Conservation (phyloP, 2,888 invertebrate species). For the Heteromyza rotundicornis region DNA sequence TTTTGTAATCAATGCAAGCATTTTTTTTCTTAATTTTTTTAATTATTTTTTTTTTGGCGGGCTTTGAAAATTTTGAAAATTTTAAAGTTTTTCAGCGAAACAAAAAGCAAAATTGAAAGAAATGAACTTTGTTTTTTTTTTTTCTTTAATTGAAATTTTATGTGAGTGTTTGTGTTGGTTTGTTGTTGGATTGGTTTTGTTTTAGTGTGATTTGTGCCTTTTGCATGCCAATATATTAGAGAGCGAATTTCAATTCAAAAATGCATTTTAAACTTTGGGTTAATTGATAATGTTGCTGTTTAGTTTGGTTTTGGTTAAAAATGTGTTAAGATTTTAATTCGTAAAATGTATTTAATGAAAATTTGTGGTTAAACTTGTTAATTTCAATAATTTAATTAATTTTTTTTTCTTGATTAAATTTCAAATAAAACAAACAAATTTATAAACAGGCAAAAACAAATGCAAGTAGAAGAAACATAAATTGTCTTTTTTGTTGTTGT, state of each 20-base stretch:
- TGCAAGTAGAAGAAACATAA: constrained; percentile 29
- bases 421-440: constrained; percentile 49
- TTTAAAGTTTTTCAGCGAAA: constrained; percentile 2
- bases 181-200: not conserved
- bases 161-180: not conserved
- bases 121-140: no score
- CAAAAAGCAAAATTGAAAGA: constrained; percentile 2
- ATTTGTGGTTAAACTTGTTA: not conserved
- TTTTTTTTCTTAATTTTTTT: no score
- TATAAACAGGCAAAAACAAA: constrained; percentile 51
- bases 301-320: not conserved
- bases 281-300: not conserved
- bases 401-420: constrained; percentile 6
- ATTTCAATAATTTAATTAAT: not conserved
- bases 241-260: not conserved
- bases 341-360: not conserved
- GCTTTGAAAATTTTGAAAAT: not conserved
- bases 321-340: not conserved
- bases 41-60: constrained; percentile 3
- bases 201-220: constrained; percentile 3
- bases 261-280: not conserved
- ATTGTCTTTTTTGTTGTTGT: not conserved
- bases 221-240: constrained; percentile 6
- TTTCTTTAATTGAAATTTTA: not conserved
- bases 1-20: constrained; percentile 5